phyloP scores from a whole-genome alignment of 2,797 vertebrate species.

The Corythornis leucogaster region DNA sequence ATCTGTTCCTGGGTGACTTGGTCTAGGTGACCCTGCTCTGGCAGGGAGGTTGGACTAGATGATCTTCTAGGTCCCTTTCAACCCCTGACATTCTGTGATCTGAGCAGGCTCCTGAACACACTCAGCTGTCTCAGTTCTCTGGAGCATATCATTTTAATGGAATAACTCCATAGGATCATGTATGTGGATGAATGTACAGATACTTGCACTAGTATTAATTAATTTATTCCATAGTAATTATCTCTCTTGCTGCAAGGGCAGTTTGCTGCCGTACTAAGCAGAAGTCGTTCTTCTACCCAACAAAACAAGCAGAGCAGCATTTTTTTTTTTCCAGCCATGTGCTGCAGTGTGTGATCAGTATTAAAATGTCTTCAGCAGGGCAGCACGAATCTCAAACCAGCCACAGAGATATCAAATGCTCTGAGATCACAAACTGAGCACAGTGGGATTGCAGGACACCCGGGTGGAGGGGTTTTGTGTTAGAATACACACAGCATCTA shows the following conservation, averaged over 20 bases:
- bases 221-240: conserved; percentile 19
- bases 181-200: not conserved
- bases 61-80: no score
- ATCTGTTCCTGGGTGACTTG: no score
- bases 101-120: not conserved
- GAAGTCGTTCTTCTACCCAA: conserved; percentile 23
- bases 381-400: conserved; percentile 54
- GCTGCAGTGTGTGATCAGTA: conserved; percentile 35
- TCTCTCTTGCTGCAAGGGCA: conserved; percentile 30
- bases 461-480: not conserved
- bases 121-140: not conserved
- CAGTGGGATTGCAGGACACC: conserved; percentile 39
- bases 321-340: conserved; percentile 19
- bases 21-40: no score
- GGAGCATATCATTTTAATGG: not conserved
- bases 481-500: conserved; percentile 57
- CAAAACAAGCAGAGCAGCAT: conserved; percentile 21
- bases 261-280: conserved; percentile 49
- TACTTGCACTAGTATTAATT: conserved; percentile 8
- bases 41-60: no score
- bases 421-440: conserved; percentile 24
- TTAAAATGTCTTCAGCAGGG: conserved; percentile 17
- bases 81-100: no score
- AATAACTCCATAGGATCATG: not conserved
- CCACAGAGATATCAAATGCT: conserved; percentile 23